These are phyloP conservation scores for Cremastinae sp. DNA, from an alignment of 2,888 invertebrate genomes.

Conservation along the genomic window DNA sequence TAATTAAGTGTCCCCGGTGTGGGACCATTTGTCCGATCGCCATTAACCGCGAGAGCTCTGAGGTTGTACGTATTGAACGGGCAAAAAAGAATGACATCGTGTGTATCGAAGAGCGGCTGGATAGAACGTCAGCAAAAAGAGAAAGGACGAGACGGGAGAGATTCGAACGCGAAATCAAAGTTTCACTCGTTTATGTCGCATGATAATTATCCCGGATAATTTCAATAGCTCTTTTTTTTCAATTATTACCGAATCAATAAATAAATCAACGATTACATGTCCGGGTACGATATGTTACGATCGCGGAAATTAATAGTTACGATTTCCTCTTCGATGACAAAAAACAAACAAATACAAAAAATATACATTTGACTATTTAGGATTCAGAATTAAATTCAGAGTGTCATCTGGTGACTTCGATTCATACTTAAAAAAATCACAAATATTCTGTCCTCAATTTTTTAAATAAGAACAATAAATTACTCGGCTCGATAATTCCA, in stretches of 20 bases:
- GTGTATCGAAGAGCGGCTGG: no score
- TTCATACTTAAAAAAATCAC: no score
- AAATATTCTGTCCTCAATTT: no score
- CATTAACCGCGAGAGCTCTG: conserved; percentile 53
- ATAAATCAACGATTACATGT: conserved; percentile 13
- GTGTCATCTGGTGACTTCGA: no score
- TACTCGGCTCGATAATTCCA: no score
- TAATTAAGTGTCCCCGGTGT: conserved; percentile 60
- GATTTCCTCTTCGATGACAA: conserved; percentile 26
- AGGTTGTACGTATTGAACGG: background rate
- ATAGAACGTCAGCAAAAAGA: conserved; percentile 5
- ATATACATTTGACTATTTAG: no score
- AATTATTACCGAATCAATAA: conserved; percentile 36
- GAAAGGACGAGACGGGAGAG: background rate
- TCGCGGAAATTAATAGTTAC: conserved; percentile 34
- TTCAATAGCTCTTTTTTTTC: no score
- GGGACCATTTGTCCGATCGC: conserved; percentile 61
- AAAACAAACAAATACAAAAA: conserved; percentile 22
- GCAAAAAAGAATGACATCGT: no score
- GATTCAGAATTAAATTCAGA: no score
- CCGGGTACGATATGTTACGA: background rate
- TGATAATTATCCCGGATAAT: conserved; percentile 41
- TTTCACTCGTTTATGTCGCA: conserved; percentile 42
- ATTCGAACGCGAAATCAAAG: conserved; percentile 10
- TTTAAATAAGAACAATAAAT: no score